Conservation (phyloP, 2,113 vertebrate species). For the Condylura cristata region DNA sequence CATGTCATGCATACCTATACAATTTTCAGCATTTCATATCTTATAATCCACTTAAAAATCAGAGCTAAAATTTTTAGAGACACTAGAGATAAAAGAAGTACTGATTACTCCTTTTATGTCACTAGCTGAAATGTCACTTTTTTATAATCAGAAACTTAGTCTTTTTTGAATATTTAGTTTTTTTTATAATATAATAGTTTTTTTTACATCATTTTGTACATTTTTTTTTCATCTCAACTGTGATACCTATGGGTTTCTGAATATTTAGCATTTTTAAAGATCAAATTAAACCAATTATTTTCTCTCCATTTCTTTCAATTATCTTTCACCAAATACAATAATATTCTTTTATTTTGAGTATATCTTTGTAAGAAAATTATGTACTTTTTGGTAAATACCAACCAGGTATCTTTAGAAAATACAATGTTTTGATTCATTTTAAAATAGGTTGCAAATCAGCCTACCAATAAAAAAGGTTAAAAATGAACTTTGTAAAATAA, state of each 20-base stretch:
- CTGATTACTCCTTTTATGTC: not conserved
- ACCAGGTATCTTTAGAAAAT: not conserved
- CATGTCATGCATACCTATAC: not conserved
- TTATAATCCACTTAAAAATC: constrained; percentile 33
- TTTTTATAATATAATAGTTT: no score
- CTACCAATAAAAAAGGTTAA: constrained; percentile 19
- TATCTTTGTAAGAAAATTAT: not conserved
- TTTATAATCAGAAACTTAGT: constrained; percentile 38
- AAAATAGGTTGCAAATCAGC: constrained; percentile 44
- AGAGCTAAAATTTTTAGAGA: constrained; percentile 31
- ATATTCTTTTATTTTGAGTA: not conserved
- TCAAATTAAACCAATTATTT: not conserved
- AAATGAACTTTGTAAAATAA: constrained; percentile 11
- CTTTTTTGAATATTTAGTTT: constrained; percentile 24
- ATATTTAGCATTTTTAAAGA: constrained; percentile 45
- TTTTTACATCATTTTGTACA: no score
- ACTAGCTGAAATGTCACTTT: constrained; percentile 12
- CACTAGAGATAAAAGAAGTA: not conserved
- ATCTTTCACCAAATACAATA: constrained; percentile 23
- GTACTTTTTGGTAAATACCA: constrained; percentile 36
- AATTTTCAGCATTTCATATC: not conserved
- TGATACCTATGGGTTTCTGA: no score
- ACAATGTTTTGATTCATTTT: constrained; percentile 50
- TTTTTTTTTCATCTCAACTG: no score
- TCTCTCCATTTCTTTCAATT: not conserved